Evolutionary conservation across 1,140 invertebrate genomes (phyloP).

Genomic region (Cotesia chilonis): DNA sequence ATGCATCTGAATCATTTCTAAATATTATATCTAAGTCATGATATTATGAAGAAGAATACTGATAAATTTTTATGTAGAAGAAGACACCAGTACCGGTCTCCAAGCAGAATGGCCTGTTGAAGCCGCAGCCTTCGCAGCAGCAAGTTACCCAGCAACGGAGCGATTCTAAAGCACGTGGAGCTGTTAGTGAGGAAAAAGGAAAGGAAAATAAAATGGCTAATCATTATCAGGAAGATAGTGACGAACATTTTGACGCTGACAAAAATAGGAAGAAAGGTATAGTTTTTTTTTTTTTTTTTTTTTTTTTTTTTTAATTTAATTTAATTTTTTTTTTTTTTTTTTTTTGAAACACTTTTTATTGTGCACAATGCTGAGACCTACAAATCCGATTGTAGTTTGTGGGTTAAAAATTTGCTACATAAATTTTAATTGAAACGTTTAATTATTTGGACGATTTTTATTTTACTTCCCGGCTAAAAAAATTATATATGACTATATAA

Average conservation of each 20-base stretch:
- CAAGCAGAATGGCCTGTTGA: slow-evolving; percentile 59
- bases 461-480: no score
- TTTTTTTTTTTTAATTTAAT: not conserved
- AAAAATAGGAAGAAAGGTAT: slow-evolving; percentile 66
- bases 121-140: slow-evolving; percentile 49
- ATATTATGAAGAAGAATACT: not conserved
- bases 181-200: slow-evolving; percentile 50
- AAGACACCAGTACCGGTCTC: slow-evolving; percentile 51
- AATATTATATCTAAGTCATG: no score
- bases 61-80: slow-evolving; percentile 42
- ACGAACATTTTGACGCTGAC: slow-evolving; percentile 59
- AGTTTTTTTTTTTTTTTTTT: slow-evolving; percentile 27
- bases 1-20: no score
- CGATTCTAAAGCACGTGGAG: slow-evolving; percentile 50
- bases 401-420: not conserved
- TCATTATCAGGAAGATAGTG: slow-evolving; percentile 58
- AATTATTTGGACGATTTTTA: no score
- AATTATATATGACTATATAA: not conserved
- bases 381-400: not conserved
- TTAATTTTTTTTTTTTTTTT: slow-evolving; percentile 29
- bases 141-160: slow-evolving; percentile 13
- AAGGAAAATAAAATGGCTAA: slow-evolving; percentile 63
- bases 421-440: not conserved
- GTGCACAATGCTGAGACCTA: no score
- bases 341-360: no score